phyloP scores from a whole-genome alignment of 1,140 invertebrate species.

The Danaus plexippus region DNA sequence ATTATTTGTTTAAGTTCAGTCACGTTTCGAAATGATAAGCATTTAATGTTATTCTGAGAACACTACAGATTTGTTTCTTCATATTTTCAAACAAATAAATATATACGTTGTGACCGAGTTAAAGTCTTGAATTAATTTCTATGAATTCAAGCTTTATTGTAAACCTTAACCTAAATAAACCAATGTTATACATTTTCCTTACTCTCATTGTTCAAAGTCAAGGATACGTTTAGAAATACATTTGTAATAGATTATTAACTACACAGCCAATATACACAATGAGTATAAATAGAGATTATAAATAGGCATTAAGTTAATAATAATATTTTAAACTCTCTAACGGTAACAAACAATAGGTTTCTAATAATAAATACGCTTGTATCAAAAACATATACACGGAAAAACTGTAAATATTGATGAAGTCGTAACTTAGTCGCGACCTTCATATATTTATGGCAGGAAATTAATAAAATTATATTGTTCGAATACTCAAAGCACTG shows the following conservation, averaged over 20 bases:
- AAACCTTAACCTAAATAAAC: no score
- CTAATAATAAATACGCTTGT: background rate
- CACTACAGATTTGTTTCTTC: no score
- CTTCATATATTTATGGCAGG: conserved; percentile 60
- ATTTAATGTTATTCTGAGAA: no score
- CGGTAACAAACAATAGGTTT: background rate
- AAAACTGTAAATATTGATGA: conserved; percentile 49
- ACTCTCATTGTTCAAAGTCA: conserved; percentile 14
- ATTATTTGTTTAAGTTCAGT: no score
- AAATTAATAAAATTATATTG: conserved; percentile 64
- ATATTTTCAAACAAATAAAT: no score
- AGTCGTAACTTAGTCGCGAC: conserved; percentile 43
- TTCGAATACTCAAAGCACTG: conserved; percentile 45
- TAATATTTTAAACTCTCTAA: background rate
- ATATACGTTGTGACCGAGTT: no score
- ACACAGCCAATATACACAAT: no score
- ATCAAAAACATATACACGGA: conserved; percentile 24
- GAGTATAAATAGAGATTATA: no score
- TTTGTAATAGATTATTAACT: no score
- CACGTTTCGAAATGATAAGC: no score
- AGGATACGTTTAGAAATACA: background rate
- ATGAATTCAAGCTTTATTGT: no score
- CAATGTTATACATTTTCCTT: background rate
- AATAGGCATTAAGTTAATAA: background rate
- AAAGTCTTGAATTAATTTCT: no score